Evolutionary conservation across 30 jellyfish, hydroid and myxozoan species (phyloP).

Genomic region (Turritopsis rubra): DNA sequence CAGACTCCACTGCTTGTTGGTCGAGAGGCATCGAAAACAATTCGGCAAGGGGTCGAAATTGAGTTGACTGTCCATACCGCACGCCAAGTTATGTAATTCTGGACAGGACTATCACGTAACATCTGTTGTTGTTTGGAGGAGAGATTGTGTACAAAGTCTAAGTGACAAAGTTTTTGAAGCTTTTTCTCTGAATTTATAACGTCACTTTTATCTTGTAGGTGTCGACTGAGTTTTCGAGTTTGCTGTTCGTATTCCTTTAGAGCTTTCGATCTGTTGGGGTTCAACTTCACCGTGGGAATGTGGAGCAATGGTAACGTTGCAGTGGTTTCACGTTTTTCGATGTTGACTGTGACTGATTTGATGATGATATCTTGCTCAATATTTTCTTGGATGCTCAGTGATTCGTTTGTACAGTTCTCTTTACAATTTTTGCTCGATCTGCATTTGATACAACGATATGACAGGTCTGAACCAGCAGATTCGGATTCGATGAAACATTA

Average conservation of each 20-base stretch:
- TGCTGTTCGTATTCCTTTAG: not conserved
- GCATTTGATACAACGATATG: not conserved
- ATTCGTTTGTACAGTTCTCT: not conserved
- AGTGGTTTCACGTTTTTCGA: not conserved
- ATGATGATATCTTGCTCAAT: not conserved
- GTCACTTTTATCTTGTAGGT: not conserved
- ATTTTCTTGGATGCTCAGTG: not conserved
- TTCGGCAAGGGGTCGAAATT: not conserved
- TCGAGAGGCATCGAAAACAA: slow-evolving; percentile 15
- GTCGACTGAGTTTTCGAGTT: not conserved
- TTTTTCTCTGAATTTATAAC: not conserved
- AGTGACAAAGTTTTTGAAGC: not conserved
- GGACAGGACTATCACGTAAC: not conserved
- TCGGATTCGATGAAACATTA: no score
- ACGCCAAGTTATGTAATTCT: not conserved
- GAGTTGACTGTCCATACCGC: not conserved
- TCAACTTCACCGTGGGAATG: not conserved
- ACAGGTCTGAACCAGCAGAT: not conserved
- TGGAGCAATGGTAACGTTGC: no score
- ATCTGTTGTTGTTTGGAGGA: not conserved
- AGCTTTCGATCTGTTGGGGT: not conserved
- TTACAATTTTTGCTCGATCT: not conserved
- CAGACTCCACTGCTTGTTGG: not conserved
- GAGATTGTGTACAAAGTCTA: not conserved
- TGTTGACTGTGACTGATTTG: not conserved